These are phyloP conservation scores for Echiichthys vipera DNA, from an alignment of 2,797 vertebrate species.

Conservation along the genomic window DNA sequence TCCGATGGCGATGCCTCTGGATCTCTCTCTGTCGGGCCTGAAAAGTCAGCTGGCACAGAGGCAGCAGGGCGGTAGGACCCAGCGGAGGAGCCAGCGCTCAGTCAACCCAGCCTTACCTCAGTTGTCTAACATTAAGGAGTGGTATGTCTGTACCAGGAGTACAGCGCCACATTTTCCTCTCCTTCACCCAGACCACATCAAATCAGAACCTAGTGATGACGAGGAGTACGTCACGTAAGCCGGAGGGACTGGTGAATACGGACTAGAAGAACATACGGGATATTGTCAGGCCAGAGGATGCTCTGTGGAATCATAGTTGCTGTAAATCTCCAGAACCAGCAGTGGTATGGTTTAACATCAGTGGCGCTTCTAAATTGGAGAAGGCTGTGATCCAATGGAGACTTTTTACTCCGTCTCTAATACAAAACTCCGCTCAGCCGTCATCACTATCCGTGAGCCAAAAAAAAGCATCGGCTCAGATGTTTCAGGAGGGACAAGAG, in stretches of 20 bases:
- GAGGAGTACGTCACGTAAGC: constrained; percentile 80
- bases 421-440: constrained; percentile 18
- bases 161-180: constrained; percentile 73
- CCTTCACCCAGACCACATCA: constrained; percentile 80
- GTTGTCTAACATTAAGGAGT: constrained; percentile 98
- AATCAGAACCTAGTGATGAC: constrained; percentile 79
- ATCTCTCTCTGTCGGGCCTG: constrained; percentile 79
- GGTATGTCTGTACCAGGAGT: constrained; percentile 93
- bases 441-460: constrained; percentile 31
- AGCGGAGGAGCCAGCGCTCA: constrained; percentile 71
- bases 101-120: constrained; percentile 91
- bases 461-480: constrained; percentile 25
- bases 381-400: constrained; percentile 10
- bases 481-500: constrained; percentile 17
- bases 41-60: constrained; percentile 74
- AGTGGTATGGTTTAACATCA: constrained; percentile 33
- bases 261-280: constrained; percentile 26
- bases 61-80: constrained; percentile 67
- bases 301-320: constrained; percentile 50
- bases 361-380: constrained; percentile 19
- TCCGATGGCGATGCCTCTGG: constrained; percentile 74
- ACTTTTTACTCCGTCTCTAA: constrained; percentile 25
- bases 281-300: constrained; percentile 37
- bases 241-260: not conserved
- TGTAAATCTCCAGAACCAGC: constrained; percentile 54